Conservation (phyloP, 2,888 invertebrate species). For the Thereva nobilitata region DNA sequence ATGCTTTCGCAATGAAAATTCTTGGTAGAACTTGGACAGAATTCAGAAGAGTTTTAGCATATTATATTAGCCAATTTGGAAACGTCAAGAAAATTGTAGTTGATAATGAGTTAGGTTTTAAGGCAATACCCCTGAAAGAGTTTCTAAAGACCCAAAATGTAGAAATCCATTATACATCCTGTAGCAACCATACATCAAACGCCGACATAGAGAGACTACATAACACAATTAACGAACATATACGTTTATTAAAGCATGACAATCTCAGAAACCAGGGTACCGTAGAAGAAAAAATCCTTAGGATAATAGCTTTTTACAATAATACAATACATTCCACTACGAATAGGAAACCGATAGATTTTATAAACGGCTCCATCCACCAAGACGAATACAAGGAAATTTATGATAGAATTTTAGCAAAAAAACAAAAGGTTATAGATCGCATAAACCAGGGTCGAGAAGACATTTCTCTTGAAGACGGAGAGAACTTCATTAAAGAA, state of each 20-base stretch:
- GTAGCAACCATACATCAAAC: slow-evolving; percentile 42
- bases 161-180: slow-evolving; percentile 41
- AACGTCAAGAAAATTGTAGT: slow-evolving; percentile 38
- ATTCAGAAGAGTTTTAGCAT: slow-evolving; percentile 39
- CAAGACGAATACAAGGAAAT: slow-evolving; percentile 19
- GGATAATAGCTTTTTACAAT: slow-evolving; percentile 43
- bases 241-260: slow-evolving; percentile 42
- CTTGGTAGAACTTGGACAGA: slow-evolving; percentile 40
- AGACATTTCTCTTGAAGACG: neutral
- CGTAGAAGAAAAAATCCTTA: slow-evolving; percentile 42
- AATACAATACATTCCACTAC: slow-evolving; percentile 39
- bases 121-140: slow-evolving; percentile 41
- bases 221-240: slow-evolving; percentile 44
- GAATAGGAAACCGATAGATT: slow-evolving; percentile 16
- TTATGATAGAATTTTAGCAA: slow-evolving; percentile 12
- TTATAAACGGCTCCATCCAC: slow-evolving; percentile 18
- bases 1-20: slow-evolving; percentile 43
- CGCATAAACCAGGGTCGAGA: slow-evolving; percentile 34
- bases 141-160: slow-evolving; percentile 39
- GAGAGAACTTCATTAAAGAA: slow-evolving; percentile 21
- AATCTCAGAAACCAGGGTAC: slow-evolving; percentile 26
- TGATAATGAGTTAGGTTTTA: slow-evolving; percentile 43
- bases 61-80: slow-evolving; percentile 40
- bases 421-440: slow-evolving; percentile 36
- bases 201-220: slow-evolving; percentile 41